Percentiles rank a stretch among this genome's conserved stretches.
phyloP scores from a whole-genome alignment of 1,140 invertebrate genomes.

The Phthorimaea operculella region DNA sequence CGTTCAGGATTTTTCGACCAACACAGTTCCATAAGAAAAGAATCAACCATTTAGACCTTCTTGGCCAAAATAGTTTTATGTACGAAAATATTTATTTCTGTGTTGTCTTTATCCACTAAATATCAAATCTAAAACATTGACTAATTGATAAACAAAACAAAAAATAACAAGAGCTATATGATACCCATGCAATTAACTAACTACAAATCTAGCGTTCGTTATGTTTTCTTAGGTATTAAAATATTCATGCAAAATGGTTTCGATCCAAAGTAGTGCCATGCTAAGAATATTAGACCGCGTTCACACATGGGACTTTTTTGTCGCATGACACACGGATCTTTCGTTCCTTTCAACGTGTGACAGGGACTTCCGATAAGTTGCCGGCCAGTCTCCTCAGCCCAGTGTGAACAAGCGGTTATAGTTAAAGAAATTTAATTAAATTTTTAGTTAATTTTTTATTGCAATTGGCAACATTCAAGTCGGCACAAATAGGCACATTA shows the following conservation, averaged over 20 bases:
- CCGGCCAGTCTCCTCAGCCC: too few species aligned
- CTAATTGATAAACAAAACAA: slow-evolving; percentile 34
- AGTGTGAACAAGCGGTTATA: too few species aligned
- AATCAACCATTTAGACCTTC: not conserved
- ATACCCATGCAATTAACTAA: slow-evolving; percentile 36
- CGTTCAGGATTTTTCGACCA: slow-evolving; percentile 60
- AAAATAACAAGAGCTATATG: slow-evolving; percentile 29
- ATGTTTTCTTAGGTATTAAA: slow-evolving; percentile 22
- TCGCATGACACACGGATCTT: too few species aligned
- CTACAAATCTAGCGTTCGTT: slow-evolving; percentile 45
- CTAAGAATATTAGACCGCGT: slow-evolving; percentile 7
- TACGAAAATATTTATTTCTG: slow-evolving; percentile 21
- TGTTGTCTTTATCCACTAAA: slow-evolving; percentile 32
- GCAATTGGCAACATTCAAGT: too few species aligned
- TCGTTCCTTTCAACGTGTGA: too few species aligned
- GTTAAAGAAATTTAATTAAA: too few species aligned
- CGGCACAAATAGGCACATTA: not conserved
- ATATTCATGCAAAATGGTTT: not conserved
- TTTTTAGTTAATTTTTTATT: too few species aligned
- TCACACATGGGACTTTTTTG: too few species aligned
- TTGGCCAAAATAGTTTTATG: not conserved
- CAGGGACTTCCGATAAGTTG: too few species aligned
- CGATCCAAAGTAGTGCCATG: not conserved
- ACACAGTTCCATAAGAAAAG: slow-evolving; percentile 6
- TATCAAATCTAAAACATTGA: slow-evolving; percentile 46